Evolutionary conservation across 1,140 invertebrate species (phyloP), one percentile per base, ranked within the genome.

Genomic region (Papilio xuthus): DNA sequence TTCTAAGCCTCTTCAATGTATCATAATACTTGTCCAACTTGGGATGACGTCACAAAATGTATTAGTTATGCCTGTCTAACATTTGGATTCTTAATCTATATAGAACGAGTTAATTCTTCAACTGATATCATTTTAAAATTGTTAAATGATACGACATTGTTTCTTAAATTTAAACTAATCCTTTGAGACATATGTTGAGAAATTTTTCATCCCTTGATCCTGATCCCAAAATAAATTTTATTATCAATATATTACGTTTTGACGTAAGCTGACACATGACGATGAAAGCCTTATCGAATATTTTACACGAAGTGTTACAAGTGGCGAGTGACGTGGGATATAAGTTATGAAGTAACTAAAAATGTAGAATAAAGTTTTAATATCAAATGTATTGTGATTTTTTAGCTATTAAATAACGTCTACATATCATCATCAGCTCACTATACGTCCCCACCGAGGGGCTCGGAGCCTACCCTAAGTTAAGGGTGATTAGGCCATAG

Each of bases 231-330:
- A 47, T 53, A n/a, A 18, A 53, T 53, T 4, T 53, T 53, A n/a
- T 53, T 53, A 53, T 53, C 50, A 53, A 53, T 53, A 53, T 53
- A 18, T 20, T 18, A 53, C 50, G 50, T 53, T 53, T 53, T 53
- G 50, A 53, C 50, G 18, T 53, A 53, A 53, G 18, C 50, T 53
- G 50, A 18, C 50, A 0, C 50, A 18, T 53, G 47, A 50, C 9
- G 9, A 47, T n/a, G 18, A n/a, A 53, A 53, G 15, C 50, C 50
- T n/a, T 53, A 53, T 53, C n/a, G 50, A 53, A 53, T 53, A 53
- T 53, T 53, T 53, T 53, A 53, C 18, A 53, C 0, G 18, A 37
- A 7, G 7, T 53, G 47, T 53, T 53, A 53, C 18, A 7, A 53
- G 50, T n/a, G 50, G 18, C 50, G 50, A 9, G n/a, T n/a, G 4